Conservation (phyloP, 1,140 invertebrate genomes). For the Cydia fagiglandana region DNA sequence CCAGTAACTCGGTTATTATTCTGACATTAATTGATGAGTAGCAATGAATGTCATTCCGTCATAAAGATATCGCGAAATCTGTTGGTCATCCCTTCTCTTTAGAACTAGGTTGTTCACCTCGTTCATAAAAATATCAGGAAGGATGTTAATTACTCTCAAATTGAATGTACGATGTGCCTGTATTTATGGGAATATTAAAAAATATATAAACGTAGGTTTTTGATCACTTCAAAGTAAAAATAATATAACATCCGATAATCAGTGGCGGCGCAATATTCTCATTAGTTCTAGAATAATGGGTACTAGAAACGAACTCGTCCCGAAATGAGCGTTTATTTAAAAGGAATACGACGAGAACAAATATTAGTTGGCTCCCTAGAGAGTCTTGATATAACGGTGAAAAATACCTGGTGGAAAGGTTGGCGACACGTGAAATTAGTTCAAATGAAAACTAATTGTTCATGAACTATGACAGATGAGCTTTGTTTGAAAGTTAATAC, state of each 20-base stretch:
- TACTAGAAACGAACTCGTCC: background rate
- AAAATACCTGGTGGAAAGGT: background rate
- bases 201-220: too few relatives aligned
- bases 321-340: slow-evolving; percentile 9
- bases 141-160: slow-evolving; percentile 10
- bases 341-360: slow-evolving; percentile 2
- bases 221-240: too few relatives aligned
- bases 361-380: slow-evolving; percentile 1
- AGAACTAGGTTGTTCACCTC: background rate
- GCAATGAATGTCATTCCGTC: background rate
- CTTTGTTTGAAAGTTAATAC: background rate
- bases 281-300: too few relatives aligned
- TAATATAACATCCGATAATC: too few relatives aligned
- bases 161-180: background rate
- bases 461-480: background rate
- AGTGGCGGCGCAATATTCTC: background rate
- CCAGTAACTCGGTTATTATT: slow-evolving; percentile 1
- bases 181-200: background rate
- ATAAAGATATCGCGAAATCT: slow-evolving; percentile 22
- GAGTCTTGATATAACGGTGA: background rate
- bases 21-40: slow-evolving; percentile 23
- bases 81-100: slow-evolving; percentile 2
- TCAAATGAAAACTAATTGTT: slow-evolving; percentile 10
- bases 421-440: slow-evolving; percentile 16
- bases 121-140: slow-evolving; percentile 19